phyloP scores from a whole-genome alignment of 2,113 vertebrate species.

The Podiceps cristatus region DNA sequence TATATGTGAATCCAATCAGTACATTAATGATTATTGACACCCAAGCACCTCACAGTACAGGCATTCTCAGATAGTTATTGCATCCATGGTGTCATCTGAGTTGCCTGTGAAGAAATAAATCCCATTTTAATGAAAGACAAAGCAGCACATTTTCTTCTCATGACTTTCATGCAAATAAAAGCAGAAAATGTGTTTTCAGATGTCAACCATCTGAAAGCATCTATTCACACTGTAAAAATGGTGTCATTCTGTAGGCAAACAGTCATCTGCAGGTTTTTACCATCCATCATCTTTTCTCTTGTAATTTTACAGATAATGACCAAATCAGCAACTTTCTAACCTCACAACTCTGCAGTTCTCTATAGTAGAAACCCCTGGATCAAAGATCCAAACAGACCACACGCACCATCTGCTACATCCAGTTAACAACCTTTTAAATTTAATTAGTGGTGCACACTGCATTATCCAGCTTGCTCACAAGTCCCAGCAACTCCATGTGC shows the following conservation, averaged over 20 bases:
- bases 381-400: background rate
- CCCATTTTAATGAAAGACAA: background rate
- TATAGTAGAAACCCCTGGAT: background rate
- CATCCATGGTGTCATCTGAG: background rate
- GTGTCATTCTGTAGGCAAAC: background rate
- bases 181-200: background rate
- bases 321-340: background rate
- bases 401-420: background rate
- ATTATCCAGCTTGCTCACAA: background rate
- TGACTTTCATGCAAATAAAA: background rate
- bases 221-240: background rate
- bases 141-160: background rate
- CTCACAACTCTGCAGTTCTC: background rate
- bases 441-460: background rate
- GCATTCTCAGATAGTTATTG: background rate
- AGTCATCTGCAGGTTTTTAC: background rate
- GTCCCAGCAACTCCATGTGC: background rate
- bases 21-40: background rate
- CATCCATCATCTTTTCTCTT: background rate
- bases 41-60: background rate
- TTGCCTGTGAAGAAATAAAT: background rate
- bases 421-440: background rate
- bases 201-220: background rate
- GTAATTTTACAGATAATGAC: background rate
- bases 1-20: background rate